Evolutionary conservation across 2,797 vertebrate genomes (phyloP).

Genomic region (Hirundo rustica): DNA sequence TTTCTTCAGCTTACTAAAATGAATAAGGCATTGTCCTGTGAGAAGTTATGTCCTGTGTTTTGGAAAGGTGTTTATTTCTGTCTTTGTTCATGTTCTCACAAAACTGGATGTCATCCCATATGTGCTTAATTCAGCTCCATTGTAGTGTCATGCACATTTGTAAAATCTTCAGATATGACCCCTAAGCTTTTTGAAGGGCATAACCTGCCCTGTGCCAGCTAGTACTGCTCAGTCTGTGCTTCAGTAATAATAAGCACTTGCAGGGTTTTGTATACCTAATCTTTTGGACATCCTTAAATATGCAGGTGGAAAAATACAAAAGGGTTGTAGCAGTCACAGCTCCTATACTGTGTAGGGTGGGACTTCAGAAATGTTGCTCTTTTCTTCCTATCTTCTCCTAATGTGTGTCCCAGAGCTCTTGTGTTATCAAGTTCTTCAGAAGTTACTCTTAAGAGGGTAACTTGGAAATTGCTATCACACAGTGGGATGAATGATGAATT

Average conservation of each 20-base stretch:
- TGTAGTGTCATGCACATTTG: neutral
- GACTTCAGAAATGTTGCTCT: neutral
- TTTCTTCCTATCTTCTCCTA: neutral
- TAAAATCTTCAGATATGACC: neutral
- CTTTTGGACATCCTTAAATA: neutral
- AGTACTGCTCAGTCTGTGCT: neutral
- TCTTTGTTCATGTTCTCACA: neutral
- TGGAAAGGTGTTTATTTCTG: neutral
- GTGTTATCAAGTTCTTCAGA: neutral
- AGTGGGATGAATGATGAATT: neutral
- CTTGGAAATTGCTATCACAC: neutral
- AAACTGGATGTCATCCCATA: neutral
- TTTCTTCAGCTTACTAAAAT: neutral
- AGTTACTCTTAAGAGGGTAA: neutral
- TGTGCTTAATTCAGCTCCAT: neutral
- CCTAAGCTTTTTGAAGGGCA: neutral
- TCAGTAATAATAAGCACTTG: neutral
- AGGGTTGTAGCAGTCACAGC: neutral
- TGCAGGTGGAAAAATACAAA: neutral
- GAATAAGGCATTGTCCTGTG: neutral
- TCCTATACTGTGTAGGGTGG: neutral
- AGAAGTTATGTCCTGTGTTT: neutral
- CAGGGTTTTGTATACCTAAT: neutral
- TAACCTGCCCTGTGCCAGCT: neutral
- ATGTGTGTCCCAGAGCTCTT: neutral